phyloP scores from a whole-genome alignment of 2,113 vertebrate genomes.

The Chamaea fasciata region DNA sequence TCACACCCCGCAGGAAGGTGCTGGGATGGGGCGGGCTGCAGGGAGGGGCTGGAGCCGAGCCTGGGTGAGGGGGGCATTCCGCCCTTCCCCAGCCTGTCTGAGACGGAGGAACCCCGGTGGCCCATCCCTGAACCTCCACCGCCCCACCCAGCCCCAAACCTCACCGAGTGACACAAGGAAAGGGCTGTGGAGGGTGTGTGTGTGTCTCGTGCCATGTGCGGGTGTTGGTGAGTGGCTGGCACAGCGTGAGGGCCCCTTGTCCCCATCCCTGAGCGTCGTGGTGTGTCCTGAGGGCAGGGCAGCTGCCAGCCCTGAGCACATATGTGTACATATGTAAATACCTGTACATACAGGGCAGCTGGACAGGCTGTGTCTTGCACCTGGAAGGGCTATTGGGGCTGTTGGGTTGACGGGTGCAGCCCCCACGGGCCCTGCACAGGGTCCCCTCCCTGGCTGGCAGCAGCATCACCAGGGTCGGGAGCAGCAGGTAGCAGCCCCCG shows the following conservation, averaged over 20 bases:
- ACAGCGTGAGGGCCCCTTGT: neutral
- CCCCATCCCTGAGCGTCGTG: neutral
- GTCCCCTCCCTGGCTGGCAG: neutral
- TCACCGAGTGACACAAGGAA: neutral
- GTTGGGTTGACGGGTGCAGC: neutral
- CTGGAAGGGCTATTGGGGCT: conserved; percentile 46
- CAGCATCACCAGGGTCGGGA: neutral
- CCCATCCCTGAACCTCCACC: neutral
- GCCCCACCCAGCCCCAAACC: neutral
- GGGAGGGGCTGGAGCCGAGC: neutral
- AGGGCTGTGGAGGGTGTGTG: neutral
- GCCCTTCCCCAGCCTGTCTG: neutral
- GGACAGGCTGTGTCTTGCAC: neutral
- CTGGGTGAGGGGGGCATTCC: neutral
- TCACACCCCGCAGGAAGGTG: neutral
- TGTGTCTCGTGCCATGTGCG: neutral
- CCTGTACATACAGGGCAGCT: conserved; percentile 15
- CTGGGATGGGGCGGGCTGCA: neutral
- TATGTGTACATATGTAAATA: conserved; percentile 41
- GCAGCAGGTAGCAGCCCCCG: neutral
- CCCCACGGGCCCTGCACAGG: neutral
- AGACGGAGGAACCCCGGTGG: neutral
- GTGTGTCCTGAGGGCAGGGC: neutral
- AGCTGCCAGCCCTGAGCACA: neutral
- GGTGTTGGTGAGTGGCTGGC: neutral